A percentile compares a stretch with the other conserved stretches of the same genome.
phyloP scores from a whole-genome alignment of 2,888 invertebrate genomes.

The Eupithecia subfuscata region DNA sequence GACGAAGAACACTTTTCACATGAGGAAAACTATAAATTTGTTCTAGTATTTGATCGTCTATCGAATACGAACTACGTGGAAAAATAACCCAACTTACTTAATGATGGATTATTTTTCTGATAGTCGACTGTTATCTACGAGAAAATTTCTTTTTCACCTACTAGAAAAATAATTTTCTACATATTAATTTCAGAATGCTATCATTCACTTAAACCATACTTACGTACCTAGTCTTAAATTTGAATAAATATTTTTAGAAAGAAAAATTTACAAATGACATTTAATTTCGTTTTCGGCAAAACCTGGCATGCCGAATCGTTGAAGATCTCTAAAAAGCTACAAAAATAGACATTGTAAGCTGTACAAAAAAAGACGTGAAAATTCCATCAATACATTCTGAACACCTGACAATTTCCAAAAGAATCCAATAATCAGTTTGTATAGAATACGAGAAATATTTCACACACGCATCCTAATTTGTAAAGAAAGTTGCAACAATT shows the following conservation, averaged over 20 bases:
- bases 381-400: constrained; percentile 9
- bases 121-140: too few species aligned
- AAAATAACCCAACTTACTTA: not conserved
- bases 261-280: too few species aligned
- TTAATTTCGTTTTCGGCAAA: not conserved
- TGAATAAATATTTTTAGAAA: too few species aligned
- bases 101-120: too few species aligned
- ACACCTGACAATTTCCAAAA: constrained; percentile 39
- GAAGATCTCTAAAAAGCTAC: not conserved
- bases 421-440: constrained; percentile 43
- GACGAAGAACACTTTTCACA: not conserved
- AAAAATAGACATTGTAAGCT: not conserved
- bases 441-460: constrained; percentile 43
- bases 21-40: not conserved
- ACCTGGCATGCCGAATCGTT: not conserved
- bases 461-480: constrained; percentile 43
- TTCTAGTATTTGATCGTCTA: not conserved
- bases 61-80: not conserved
- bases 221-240: too few species aligned
- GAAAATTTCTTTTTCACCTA: too few species aligned
- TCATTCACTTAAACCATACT: too few species aligned
- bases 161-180: too few species aligned
- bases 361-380: constrained; percentile 14
- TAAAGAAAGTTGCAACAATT: constrained; percentile 41
- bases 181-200: too few species aligned